A percentile compares a stretch with the other conserved stretches of the same genome.
phyloP scores from a whole-genome alignment of 2,888 invertebrate genomes.

The Yponomeuta sedellus region DNA sequence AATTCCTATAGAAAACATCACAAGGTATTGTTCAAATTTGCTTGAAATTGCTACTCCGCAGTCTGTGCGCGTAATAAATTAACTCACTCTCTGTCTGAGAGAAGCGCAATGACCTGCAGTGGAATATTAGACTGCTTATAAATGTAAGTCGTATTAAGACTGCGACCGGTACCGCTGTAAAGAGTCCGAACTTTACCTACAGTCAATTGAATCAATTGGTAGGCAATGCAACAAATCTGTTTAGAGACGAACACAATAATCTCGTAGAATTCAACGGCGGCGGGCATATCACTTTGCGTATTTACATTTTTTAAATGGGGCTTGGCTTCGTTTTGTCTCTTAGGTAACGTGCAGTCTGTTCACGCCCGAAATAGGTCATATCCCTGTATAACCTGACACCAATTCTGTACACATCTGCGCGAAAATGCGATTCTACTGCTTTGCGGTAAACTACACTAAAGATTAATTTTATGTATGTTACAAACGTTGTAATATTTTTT shows the following conservation, averaged over 20 bases:
- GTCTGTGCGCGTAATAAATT: too few species aligned
- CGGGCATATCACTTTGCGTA: not conserved
- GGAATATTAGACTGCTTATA: too few species aligned
- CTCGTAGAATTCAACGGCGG: not conserved
- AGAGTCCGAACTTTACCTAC: not conserved
- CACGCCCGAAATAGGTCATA: conserved; percentile 66
- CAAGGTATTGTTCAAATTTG: too few species aligned
- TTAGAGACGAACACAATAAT: conserved; percentile 22
- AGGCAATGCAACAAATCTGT: conserved; percentile 18
- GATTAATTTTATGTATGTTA: not conserved
- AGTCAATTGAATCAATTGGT: conserved; percentile 8
- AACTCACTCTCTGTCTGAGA: too few species aligned
- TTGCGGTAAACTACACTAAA: not conserved
- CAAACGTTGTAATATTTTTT: not conserved
- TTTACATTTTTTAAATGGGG: not conserved
- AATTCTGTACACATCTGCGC: conserved; percentile 49
- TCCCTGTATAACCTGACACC: conserved; percentile 54
- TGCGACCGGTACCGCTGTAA: not conserved
- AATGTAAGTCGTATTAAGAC: too few species aligned
- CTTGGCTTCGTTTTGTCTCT: not conserved
- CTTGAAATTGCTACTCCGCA: too few species aligned
- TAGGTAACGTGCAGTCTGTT: conserved; percentile 34
- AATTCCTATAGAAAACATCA: too few species aligned
- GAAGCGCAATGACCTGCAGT: too few species aligned
- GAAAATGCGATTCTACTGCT: conserved; percentile 33